These are phyloP conservation scores for Dolichomitus sp. DNA, from an alignment of 2,888 invertebrate species.

Conservation along the genomic window DNA sequence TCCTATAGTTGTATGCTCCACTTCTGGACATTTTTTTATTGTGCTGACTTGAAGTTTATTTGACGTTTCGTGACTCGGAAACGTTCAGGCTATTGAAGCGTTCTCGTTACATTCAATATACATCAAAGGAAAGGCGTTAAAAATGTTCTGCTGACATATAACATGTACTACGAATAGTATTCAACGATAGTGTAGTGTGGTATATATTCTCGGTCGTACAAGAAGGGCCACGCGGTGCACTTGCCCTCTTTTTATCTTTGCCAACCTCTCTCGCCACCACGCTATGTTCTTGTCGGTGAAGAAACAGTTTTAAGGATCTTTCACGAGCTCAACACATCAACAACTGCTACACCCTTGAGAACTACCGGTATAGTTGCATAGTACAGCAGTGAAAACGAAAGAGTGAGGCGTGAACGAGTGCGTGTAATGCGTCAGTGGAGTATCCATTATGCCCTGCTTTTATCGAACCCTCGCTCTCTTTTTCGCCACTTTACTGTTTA, in stretches of 20 bases:
- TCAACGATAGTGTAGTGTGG: background rate
- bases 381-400: background rate
- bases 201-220: background rate
- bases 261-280: conserved; percentile 8
- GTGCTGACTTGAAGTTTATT: too few relatives aligned
- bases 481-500: conserved; percentile 16
- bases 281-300: conserved; percentile 24
- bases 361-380: background rate
- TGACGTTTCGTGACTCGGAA: background rate
- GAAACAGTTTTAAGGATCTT: conserved; percentile 45
- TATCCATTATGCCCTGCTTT: conserved; percentile 39
- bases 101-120: conserved; percentile 11
- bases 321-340: conserved; percentile 24
- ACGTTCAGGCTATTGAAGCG: background rate
- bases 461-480: conserved; percentile 28
- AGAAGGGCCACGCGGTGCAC: background rate
- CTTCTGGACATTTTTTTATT: too few relatives aligned
- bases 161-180: conserved; percentile 1
- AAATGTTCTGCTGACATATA: conserved; percentile 14
- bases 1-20: background rate
- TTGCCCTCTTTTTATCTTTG: conserved; percentile 21
- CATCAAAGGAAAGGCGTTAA: conserved; percentile 4
- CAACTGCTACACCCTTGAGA: conserved; percentile 21
- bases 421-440: conserved; percentile 30
- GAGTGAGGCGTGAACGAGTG: conserved; percentile 32